Evolutionary conservation across 1,140 invertebrate species (phyloP).

Genomic region (Drosophila sucinea): DNA sequence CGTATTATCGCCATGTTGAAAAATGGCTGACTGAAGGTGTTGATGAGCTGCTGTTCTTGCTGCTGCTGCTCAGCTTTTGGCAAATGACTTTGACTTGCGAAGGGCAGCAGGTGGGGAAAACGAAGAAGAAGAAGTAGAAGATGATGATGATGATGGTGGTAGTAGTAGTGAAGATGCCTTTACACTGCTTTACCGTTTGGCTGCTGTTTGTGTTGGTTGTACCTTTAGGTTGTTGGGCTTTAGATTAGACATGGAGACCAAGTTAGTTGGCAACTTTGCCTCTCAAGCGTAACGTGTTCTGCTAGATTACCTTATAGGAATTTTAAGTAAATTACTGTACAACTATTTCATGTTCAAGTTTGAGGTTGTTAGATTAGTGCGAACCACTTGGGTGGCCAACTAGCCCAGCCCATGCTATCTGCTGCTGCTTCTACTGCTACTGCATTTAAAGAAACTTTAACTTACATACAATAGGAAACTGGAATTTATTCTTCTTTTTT

Average conservation of each 20-base stretch:
- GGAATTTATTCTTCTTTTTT: neutral
- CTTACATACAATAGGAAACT: neutral
- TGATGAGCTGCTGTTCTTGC: conserved; percentile 68
- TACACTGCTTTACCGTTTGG: conserved; percentile 18
- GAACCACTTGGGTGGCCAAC: neutral
- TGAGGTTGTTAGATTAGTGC: neutral
- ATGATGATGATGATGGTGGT: neutral
- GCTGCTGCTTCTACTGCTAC: too few relatives aligned
- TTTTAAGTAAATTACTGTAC: conserved; percentile 9
- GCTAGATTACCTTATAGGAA: conserved; percentile 14
- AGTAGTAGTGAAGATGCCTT: conserved; percentile 20
- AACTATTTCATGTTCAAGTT: conserved; percentile 16
- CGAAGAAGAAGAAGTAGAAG: neutral
- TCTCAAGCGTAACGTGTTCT: conserved; percentile 14
- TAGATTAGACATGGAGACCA: conserved; percentile 49
- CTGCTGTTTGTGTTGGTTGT: conserved; percentile 8
- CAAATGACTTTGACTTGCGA: conserved; percentile 66
- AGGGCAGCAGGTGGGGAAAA: neutral
- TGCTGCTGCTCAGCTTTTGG: conserved; percentile 54
- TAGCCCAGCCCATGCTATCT: too few relatives aligned
- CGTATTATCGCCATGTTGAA: conserved; percentile 59
- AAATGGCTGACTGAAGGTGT: conserved; percentile 77
- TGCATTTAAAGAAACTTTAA: neutral
- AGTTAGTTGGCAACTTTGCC: conserved; percentile 18
- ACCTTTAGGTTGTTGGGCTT: conserved; percentile 8